These are phyloP conservation scores for Gymnogyps californianus DNA, from an alignment of 2,113 vertebrate genomes.

Conservation along the genomic window DNA sequence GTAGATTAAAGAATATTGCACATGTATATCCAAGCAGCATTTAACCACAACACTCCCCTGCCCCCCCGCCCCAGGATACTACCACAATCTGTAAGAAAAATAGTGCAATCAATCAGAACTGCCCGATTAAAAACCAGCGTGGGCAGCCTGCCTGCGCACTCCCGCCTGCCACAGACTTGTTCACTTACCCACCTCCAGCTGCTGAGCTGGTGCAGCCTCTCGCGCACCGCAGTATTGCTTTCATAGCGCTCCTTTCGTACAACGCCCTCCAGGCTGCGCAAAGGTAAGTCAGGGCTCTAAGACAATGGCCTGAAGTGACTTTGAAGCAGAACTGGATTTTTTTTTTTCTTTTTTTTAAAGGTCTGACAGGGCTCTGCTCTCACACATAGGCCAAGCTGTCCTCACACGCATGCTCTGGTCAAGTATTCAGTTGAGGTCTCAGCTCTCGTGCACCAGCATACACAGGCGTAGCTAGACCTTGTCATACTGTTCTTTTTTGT, in stretches of 20 bases:
- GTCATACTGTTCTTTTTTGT: rapidly evolving
- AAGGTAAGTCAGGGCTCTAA: rapidly evolving
- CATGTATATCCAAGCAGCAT: neutral
- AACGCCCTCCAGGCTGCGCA: neutral
- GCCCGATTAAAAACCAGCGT: rapidly evolving
- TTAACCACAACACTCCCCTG: neutral
- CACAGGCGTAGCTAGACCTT: neutral
- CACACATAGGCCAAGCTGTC: rapidly evolving
- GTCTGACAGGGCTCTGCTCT: neutral
- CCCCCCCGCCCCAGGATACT: neutral
- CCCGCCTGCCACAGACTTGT: rapidly evolving
- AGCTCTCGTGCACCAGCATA: rapidly evolving
- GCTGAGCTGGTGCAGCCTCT: neutral
- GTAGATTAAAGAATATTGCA: slow-evolving; percentile 44
- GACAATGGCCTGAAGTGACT: rapidly evolving
- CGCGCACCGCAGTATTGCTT: rapidly evolving
- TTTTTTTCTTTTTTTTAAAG: rapidly evolving
- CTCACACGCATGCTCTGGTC: neutral
- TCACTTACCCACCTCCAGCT: neutral
- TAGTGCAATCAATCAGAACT: neutral
- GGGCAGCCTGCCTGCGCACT: neutral
- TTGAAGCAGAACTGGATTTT: neutral
- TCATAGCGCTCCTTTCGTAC: neutral
- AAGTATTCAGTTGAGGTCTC: rapidly evolving
- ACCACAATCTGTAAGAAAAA: neutral